phyloP scores from a whole-genome alignment of 2,888 invertebrate genomes.

The Caenorhabditis sulstoni region DNA sequence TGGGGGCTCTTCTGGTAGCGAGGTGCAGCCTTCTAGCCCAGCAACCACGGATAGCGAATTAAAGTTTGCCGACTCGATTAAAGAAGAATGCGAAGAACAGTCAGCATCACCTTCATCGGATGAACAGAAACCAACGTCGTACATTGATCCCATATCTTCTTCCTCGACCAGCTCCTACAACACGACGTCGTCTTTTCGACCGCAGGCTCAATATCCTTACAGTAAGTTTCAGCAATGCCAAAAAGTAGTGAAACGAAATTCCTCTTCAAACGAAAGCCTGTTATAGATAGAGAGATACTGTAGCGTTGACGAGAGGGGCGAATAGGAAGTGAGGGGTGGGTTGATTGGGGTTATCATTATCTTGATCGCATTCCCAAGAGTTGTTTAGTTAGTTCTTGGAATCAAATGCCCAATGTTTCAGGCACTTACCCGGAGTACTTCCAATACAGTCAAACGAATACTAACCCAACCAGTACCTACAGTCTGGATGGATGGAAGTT shows the following conservation, averaged over 20 bases:
- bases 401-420: constrained; percentile 14
- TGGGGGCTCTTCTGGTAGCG: constrained; percentile 39
- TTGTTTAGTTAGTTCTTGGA: too few species aligned
- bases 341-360: too few species aligned
- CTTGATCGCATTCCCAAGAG: too few species aligned
- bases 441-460: constrained; percentile 35
- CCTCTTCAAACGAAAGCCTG: too few species aligned
- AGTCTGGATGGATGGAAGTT: constrained; percentile 51
- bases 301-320: too few species aligned
- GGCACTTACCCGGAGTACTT: constrained; percentile 54
- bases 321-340: too few species aligned
- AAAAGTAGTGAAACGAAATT: too few species aligned
- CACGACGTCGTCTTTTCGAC: constrained; percentile 54
- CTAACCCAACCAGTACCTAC: constrained; percentile 22
- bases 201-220: constrained; percentile 65
- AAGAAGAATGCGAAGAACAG: constrained; percentile 55
- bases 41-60: constrained; percentile 54
- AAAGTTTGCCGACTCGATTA: constrained; percentile 53
- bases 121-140: constrained; percentile 32
- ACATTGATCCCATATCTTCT: constrained; percentile 44
- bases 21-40: constrained; percentile 59
- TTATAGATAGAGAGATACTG: not conserved
- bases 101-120: constrained; percentile 52
- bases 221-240: constrained; percentile 48
- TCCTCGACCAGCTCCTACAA: constrained; percentile 55